Evolutionary conservation across 2,797 vertebrate genomes (phyloP), one percentile per base, ranked within the genome.

Genomic region (Cyclura pinguis): DNA sequence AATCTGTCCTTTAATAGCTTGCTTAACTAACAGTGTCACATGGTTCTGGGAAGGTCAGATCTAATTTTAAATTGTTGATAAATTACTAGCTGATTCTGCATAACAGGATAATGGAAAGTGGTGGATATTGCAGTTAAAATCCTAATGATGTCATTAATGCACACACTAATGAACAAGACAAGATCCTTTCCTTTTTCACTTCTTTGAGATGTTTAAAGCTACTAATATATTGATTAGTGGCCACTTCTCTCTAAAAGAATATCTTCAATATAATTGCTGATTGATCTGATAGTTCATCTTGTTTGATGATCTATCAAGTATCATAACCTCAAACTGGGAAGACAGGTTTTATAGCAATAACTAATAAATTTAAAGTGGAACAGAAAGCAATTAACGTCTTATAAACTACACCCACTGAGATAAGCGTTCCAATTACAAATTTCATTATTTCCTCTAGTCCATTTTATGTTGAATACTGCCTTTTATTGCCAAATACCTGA

Each of bases 401-500:
- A 87, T 95, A 96, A 96, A 94, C 82, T 93, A 95, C 88, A 93
- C 92, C 93, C 89, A 94, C 91, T 89, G 67, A 96, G 95, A 96
- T 96, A 95, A 97, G 90, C 80, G 83, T 90, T 95, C 81, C 95
- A 95, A 92, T 97, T 96, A 95, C 95, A 97, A 96, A 95, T 96
- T 94, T 93, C 89, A 95, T 97, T 96, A 95, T 97, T 96, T 95
- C 74, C 64, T 77, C 32, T 35, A 0, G 13, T 96, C 95, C 82
- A 52, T 96, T 96, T 97, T 97, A 93, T 95, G 87, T 95, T 92
- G 94, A 97, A 94, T 96, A 90, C 94, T 95, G 92, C 93, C 73
- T 94, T 97, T 97, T 96, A 95, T 96, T 98, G 98, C 98, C 98
- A 98, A 97, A 98, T 98, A 98, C 97, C 98, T 98, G 97, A 98